Percentiles rank a stretch among this genome's conserved stretches.
Evolutionary conservation across 1,140 invertebrate genomes (phyloP).

Genomic region (Holotrichia oblita): DNA sequence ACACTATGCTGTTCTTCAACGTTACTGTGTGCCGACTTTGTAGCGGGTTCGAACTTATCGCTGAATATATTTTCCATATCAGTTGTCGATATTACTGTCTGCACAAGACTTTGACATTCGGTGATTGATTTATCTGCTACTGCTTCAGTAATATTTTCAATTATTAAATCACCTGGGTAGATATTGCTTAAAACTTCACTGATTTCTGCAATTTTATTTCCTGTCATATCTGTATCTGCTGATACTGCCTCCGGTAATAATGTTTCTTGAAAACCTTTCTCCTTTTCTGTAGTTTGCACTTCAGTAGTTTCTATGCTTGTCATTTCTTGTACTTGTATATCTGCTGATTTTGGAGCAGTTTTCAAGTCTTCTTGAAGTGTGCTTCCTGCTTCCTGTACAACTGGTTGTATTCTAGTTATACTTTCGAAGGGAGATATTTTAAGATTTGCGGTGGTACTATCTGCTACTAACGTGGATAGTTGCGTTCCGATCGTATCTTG

Average conservation of each 20-base stretch:
- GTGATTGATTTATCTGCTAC: constrained; percentile 49
- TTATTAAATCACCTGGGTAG: constrained; percentile 45
- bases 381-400: constrained; percentile 59
- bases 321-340: constrained; percentile 58
- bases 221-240: constrained; percentile 52
- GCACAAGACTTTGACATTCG: constrained; percentile 50
- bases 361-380: constrained; percentile 44
- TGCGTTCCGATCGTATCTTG: constrained; percentile 48
- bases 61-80: constrained; percentile 57
- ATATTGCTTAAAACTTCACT: constrained; percentile 56
- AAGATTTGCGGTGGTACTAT: constrained; percentile 48
- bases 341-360: constrained; percentile 52
- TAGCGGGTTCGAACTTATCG: constrained; percentile 51
- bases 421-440: constrained; percentile 54
- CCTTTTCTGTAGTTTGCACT: constrained; percentile 57
- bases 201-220: constrained; percentile 59
- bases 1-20: constrained; percentile 63
- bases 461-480: constrained; percentile 48
- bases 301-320: constrained; percentile 56
- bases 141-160: constrained; percentile 47
- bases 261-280: constrained; percentile 48
- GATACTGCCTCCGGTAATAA: constrained; percentile 51
- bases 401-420: constrained; percentile 52
- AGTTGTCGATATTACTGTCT: constrained; percentile 49
- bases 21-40: constrained; percentile 59